Evolutionary conservation across 2,113 vertebrate genomes (phyloP).

Genomic region (Rhodinocichla rosea): DNA sequence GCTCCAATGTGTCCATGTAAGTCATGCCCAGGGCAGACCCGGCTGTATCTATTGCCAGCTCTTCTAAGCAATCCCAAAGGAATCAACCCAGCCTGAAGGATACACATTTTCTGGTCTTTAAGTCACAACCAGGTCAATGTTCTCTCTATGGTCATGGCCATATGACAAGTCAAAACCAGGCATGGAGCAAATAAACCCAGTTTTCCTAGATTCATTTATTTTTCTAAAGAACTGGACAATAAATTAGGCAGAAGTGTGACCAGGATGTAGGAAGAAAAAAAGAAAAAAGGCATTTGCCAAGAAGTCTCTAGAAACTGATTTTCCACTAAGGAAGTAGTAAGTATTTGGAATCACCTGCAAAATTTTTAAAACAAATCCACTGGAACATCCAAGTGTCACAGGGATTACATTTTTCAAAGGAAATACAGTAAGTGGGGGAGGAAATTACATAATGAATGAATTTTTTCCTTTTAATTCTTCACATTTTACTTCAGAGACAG

Average conservation of each 20-base stretch:
- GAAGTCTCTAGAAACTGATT: neutral
- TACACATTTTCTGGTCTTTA: neutral
- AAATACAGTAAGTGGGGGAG: neutral
- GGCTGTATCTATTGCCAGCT: neutral
- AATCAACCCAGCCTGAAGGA: neutral
- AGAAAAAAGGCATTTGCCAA: neutral
- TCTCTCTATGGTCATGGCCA: neutral
- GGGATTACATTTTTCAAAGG: slow-evolving; percentile 31
- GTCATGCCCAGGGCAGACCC: neutral
- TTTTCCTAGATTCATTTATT: neutral
- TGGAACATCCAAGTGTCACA: neutral
- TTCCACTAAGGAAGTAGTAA: slow-evolving; percentile 36
- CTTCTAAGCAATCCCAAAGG: neutral
- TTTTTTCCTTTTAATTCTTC: slow-evolving; percentile 28
- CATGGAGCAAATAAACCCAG: neutral
- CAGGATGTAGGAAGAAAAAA: neutral
- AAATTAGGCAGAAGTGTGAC: neutral
- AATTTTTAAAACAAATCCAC: slow-evolving; percentile 4
- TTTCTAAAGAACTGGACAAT: neutral
- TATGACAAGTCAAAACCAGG: neutral
- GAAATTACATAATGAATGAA: slow-evolving; percentile 5
- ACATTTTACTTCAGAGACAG: slow-evolving; percentile 14
- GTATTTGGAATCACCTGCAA: slow-evolving; percentile 16
- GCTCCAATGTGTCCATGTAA: rapidly evolving
- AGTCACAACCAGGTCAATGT: neutral